A percentile compares a stretch with the other conserved stretches of the same genome.
Evolutionary conservation across 2,113 vertebrate species (phyloP).

Genomic region (Poicephalus meyeri): DNA sequence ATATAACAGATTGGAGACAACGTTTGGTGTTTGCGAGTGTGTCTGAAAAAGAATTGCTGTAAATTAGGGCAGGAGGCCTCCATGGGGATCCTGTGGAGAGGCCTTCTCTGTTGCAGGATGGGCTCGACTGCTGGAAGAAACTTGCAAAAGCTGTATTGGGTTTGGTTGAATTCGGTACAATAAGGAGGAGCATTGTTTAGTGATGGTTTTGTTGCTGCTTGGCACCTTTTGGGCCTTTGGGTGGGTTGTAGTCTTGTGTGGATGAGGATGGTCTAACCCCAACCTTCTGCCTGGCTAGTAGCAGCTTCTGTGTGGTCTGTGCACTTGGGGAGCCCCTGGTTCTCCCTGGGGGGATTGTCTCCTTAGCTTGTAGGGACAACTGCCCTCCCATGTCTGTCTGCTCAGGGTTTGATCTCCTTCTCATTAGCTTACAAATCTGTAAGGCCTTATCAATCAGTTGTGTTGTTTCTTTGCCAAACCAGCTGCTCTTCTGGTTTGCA

Average conservation of each 20-base stretch:
- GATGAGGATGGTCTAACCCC: background rate
- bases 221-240: background rate
- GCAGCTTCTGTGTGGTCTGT: background rate
- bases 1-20: constrained; percentile 41
- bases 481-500: background rate
- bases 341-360: fast-evolving
- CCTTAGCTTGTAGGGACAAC: background rate
- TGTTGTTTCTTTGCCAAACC: background rate
- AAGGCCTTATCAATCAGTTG: background rate
- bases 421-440: background rate
- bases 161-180: background rate
- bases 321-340: background rate
- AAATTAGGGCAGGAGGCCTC: constrained; percentile 67
- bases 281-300: background rate
- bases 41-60: constrained; percentile 38
- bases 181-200: background rate
- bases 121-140: background rate
- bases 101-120: background rate
- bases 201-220: background rate
- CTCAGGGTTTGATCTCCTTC: background rate
- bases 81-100: constrained; percentile 28
- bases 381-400: background rate
- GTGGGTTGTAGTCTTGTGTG: background rate
- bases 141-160: constrained; percentile 15
- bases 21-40: constrained; percentile 52